Conservation (phyloP, 2,888 invertebrate genomes). For the Willowsia nigromaculata region DNA sequence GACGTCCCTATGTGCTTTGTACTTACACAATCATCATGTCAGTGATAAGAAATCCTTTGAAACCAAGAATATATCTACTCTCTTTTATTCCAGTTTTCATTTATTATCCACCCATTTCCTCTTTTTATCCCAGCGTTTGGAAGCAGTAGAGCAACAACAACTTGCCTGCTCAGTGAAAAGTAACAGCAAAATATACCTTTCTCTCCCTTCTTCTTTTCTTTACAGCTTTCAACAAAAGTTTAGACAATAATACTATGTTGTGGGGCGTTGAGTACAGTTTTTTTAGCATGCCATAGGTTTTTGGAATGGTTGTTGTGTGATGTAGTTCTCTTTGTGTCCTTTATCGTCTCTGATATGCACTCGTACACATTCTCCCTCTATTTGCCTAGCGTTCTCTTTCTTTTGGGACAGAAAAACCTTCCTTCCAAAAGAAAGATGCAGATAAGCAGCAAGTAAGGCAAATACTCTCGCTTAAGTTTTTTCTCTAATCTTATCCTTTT, state of each 20-base stretch:
- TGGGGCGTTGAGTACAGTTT: neutral
- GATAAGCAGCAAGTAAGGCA: too few relatives aligned
- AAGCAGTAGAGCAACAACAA: neutral
- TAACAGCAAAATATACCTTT: neutral
- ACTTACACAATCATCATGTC: too few relatives aligned
- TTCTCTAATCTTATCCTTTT: too few relatives aligned
- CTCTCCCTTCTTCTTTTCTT: neutral
- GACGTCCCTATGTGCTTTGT: too few relatives aligned
- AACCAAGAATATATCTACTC: neutral
- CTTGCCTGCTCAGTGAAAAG: neutral
- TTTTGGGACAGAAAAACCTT: too few relatives aligned
- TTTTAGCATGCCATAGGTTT: too few relatives aligned
- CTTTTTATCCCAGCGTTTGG: neutral
- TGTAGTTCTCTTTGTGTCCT: too few relatives aligned
- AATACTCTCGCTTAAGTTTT: too few relatives aligned
- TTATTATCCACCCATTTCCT: constrained; percentile 61
- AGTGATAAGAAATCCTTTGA: neutral
- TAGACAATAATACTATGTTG: neutral
- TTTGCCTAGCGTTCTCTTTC: too few relatives aligned
- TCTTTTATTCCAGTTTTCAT: constrained; percentile 57
- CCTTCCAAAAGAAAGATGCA: too few relatives aligned
- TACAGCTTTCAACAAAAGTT: neutral
- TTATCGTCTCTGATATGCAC: too few relatives aligned
- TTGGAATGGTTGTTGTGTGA: neutral
- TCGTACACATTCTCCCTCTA: too few relatives aligned